Base-by-base conservation (phyloP, 2,113 vertebrate species). In the Loxodonta africana region DNA sequence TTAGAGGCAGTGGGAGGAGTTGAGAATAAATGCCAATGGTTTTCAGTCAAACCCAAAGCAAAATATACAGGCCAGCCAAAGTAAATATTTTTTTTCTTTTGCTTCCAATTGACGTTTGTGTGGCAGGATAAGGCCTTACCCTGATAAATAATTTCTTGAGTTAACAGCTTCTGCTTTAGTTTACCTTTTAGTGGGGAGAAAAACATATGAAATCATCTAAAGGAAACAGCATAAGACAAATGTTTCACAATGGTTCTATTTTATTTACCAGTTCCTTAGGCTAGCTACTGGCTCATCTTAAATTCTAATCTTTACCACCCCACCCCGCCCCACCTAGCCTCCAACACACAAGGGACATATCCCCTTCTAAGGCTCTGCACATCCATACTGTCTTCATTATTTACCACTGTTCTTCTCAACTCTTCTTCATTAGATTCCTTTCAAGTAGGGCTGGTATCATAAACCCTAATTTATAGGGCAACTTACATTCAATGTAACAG, bases 41-140 rank as follows among this genome's bases (percentile, higher is more conserved):
- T 96, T 98, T 96, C 57, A 92, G 92, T 96, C 74, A 82, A 97
- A 96, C 80, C 44, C 86, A 96, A 95, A 94, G 82, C 97, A 96
- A 96, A 97, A 95, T 83, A 94, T 28, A 94, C 37, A 96, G 96
- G 30, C 74, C 88, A 96, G 57, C n/a, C 81, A 97, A 97, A 97
- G 90, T 91, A 96, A 98, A 96, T 82, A 92, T 81, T 86, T 84
- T 92, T 95, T 94, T 95, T 20, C 90, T 88, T 90, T 77, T 0
- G 26, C 81, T 95, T 96, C 81, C 74, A 88, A 81, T 83, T 96
- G 97, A 93, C 95, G 95, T 97, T 97, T 96, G 86, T 94, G 86
- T 91, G 83, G 53, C 89, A 94, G 60, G 71, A 95, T 93, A 90
- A 96, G 89, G 87, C 57, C 74, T 95, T 94, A 91, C n/a, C 48